phyloP scores from a whole-genome alignment of 1,140 invertebrate genomes.

The Melitaea cinxia region DNA sequence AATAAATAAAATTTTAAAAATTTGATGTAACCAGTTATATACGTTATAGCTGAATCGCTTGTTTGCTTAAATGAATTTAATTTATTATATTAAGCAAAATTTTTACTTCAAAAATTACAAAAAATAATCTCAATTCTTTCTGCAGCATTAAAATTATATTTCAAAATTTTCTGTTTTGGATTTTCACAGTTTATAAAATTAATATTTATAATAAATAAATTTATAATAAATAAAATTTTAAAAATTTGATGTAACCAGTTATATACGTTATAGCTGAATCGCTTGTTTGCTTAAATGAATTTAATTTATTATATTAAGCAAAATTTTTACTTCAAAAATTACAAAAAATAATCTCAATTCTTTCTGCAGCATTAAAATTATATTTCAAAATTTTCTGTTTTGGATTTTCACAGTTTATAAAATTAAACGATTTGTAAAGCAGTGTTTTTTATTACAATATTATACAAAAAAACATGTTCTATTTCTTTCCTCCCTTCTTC shows the following conservation, averaged over 20 bases:
- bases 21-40: no score
- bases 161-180: not conserved
- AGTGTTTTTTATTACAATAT: not conserved
- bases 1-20: no score
- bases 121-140: not conserved
- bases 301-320: not conserved
- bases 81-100: not conserved
- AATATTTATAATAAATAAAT: no score
- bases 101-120: not conserved
- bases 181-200: not conserved
- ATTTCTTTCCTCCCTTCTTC: conserved; percentile 49
- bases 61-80: not conserved
- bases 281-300: not conserved
- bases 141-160: conserved; percentile 3
- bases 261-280: no score
- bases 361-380: conserved; percentile 8
- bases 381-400: not conserved
- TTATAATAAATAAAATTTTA: no score
- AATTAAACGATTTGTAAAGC: not conserved
- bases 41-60: not conserved
- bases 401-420: not conserved
- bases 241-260: no score
- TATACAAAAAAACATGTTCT: conserved; percentile 5
- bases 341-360: not conserved
- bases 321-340: not conserved